Base-by-base conservation (phyloP, 1,140 invertebrate genomes). In the Drosophila orosa region DNA sequence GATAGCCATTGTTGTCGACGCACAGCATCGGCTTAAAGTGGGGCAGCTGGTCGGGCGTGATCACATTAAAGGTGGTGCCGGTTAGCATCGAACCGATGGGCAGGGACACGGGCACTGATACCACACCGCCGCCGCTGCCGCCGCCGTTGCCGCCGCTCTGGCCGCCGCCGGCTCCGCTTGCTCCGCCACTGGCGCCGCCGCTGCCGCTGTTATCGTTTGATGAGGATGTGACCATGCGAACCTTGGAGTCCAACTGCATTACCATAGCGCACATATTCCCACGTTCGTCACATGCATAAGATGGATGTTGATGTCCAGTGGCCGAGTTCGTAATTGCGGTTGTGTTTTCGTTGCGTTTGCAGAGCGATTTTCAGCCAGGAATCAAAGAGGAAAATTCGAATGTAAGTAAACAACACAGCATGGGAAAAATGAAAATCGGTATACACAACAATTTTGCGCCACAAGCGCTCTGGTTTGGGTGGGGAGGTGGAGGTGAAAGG, bases 1-100 rank as follows among this genome's bases (percentile, higher is more conserved):
- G 94, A 75, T 96, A 96, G 35, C 95, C 95, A 90, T 95, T 95
- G 80, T 95, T 95, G 80, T 97, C 96, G 50, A 97, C 96, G 90
- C 96, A 97, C 84, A 97, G 91, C 93, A 97, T 95, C 78, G 96
- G 96, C 84, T 96, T 92, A 78, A 96, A 96, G 78, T 96, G 95
- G 90, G 96, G 95, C 74, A 97, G 92, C 85, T 96, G 96, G 75
- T 97, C 96, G 9, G 95, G 95, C 12, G 96, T 96, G 91, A 97
- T 97, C 81, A 97, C 96, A 93, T 97, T 97, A 92, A 96, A 97
- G 29, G 96, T 95, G 42, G 95, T 95, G 22, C 95, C 95, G 40
- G 95, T 95, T 79, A 97, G 96, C 78, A 97, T 95, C 25, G 96
- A 96, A 52, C 95, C 95, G 58, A 96, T 95, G 19, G 96, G 96